Evolutionary conservation across 2,888 invertebrate genomes (phyloP).

Genomic region (Apodemia hepburni): DNA sequence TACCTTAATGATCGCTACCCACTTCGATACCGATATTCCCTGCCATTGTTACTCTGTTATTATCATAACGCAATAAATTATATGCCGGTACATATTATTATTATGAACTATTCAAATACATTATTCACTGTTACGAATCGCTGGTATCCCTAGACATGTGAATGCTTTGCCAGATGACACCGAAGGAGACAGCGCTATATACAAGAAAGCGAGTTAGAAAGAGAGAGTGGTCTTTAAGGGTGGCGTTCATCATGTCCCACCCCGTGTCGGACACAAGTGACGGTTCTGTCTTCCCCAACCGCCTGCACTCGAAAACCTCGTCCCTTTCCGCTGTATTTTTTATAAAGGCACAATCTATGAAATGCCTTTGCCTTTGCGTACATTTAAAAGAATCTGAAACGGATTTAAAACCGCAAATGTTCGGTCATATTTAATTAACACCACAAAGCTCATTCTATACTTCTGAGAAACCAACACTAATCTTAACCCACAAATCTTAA

Average conservation of each 20-base stretch:
- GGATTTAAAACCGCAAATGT: conserved; percentile 32
- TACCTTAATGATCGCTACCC: conserved; percentile 47
- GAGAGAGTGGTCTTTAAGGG: conserved; percentile 54
- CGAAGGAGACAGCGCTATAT: conserved; percentile 42
- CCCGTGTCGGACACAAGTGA: conserved; percentile 73
- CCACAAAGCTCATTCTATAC: conserved; percentile 56
- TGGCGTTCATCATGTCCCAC: conserved; percentile 70
- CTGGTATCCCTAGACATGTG: conserved; percentile 65
- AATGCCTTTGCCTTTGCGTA: conserved; percentile 24
- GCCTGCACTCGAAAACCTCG: conserved; percentile 62
- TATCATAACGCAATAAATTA: conserved; percentile 32
- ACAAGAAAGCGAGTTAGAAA: conserved; percentile 39
- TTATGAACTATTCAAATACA: conserved; percentile 61
- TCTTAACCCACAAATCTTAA: conserved; percentile 66
- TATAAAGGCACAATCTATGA: conserved; percentile 32
- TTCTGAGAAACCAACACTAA: conserved; percentile 70
- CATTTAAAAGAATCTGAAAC: conserved; percentile 23
- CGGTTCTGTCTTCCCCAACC: conserved; percentile 67
- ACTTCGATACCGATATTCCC: conserved; percentile 14
- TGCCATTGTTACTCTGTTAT: conserved; percentile 21
- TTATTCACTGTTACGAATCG: conserved; percentile 76
- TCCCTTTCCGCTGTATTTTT: conserved; percentile 49
- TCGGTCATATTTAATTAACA: conserved; percentile 44
- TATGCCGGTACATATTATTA: conserved; percentile 43
- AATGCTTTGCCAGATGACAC: conserved; percentile 70